phyloP scores from a whole-genome alignment of 2,888 invertebrate genomes.

The Gymnoscelis rufifasciata region DNA sequence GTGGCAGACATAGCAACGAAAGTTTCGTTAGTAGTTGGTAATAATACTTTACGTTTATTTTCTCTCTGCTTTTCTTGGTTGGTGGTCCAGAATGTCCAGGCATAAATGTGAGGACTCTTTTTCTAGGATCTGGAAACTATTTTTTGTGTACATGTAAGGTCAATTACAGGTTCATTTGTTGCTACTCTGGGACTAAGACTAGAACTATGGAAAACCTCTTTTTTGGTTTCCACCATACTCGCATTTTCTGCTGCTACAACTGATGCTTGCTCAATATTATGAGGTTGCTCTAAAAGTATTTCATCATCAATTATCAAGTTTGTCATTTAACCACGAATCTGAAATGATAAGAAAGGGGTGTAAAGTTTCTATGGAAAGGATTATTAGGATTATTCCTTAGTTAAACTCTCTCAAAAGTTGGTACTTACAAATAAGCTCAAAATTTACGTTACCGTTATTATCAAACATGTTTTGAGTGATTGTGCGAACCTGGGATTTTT shows the following conservation, averaged over 20 bases:
- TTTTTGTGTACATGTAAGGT: slow-evolving; percentile 11
- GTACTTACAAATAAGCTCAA: no score
- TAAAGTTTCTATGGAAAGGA: background rate
- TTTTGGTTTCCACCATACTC: slow-evolving; percentile 2
- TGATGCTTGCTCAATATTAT: slow-evolving; percentile 5
- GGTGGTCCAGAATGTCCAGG: no score
- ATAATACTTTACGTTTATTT: no score
- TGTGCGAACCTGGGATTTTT: no score
- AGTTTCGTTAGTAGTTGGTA: no score
- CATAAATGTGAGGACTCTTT: no score
- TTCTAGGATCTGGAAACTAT: background rate
- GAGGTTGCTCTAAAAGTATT: slow-evolving; percentile 6
- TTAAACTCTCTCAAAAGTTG: no score
- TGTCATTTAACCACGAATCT: slow-evolving; percentile 1
- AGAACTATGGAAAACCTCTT: background rate
- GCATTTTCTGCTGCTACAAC: slow-evolving; percentile 7
- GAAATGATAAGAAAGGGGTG: background rate
- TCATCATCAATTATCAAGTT: background rate
- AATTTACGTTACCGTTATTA: no score
- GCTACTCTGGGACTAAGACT: slow-evolving; percentile 3
- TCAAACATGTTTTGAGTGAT: no score
- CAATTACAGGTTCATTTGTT: slow-evolving; percentile 10
- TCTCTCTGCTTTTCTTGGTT: no score
- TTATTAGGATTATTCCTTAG: background rate
- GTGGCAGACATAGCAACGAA: no score